Percentiles rank a stretch among this genome's conserved stretches.
Conservation (phyloP, 2,888 invertebrate genomes). For the Sicus ferrugineus region DNA sequence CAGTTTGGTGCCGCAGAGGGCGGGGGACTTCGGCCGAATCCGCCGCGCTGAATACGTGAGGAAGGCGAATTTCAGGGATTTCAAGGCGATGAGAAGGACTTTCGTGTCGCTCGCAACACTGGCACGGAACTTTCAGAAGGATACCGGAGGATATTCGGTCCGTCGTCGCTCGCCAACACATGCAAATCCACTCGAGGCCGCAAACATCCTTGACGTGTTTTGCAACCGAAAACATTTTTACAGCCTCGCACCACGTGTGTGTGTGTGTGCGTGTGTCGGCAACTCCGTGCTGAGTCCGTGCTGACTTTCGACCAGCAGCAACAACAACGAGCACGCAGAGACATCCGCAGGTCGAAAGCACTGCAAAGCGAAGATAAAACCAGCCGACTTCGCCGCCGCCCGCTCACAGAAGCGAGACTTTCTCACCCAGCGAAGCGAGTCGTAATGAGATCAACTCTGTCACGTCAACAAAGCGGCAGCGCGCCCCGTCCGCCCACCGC, state of each 20-base stretch:
- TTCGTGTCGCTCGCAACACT: no score
- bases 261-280: background rate
- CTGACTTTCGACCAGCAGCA: conserved; percentile 6
- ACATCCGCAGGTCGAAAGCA: conserved; percentile 23
- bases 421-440: conserved; percentile 57
- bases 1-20: no score
- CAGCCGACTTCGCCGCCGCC: background rate
- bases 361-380: conserved; percentile 38
- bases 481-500: conserved; percentile 19
- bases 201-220: conserved; percentile 40
- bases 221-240: conserved; percentile 35
- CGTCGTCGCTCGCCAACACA: conserved; percentile 43
- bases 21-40: no score
- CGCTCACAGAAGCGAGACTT: conserved; percentile 43
- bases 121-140: no score
- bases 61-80: no score
- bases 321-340: background rate
- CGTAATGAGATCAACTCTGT: conserved; percentile 57
- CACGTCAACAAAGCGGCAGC: background rate
- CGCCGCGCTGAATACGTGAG: no score
- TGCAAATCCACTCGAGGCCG: conserved; percentile 47
- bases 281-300: background rate
- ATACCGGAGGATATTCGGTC: no score
- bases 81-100: no score
- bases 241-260: background rate